Percentiles rank a stretch among this genome's conserved stretches.
Evolutionary conservation across 1,140 invertebrate species (phyloP).

Genomic region (Aphidius gifuensis): DNA sequence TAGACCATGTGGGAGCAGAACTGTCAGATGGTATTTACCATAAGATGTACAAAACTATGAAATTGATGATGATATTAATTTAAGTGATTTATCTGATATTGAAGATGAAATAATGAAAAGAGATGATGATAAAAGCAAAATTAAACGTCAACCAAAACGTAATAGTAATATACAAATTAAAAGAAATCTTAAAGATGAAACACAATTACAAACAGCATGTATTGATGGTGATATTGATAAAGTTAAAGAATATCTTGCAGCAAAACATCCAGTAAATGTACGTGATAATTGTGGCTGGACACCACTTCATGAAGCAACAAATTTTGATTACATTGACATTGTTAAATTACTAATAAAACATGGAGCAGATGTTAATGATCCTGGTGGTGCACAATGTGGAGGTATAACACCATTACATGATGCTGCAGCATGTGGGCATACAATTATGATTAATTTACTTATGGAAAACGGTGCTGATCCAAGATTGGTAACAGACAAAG

Average conservation of each 20-base stretch:
- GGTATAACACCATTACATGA: conserved; percentile 74
- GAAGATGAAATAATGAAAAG: conserved; percentile 43
- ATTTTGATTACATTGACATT: conserved; percentile 77
- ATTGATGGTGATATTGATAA: conserved; percentile 77
- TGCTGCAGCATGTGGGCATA: conserved; percentile 63
- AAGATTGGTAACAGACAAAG: conserved; percentile 53
- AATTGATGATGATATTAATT: conserved; percentile 64
- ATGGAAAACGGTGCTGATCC: conserved; percentile 62
- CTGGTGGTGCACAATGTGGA: conserved; percentile 75
- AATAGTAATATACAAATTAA: conserved; percentile 58
- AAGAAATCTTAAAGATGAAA: conserved; percentile 87
- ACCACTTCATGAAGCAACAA: conserved; percentile 92
- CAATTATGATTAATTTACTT: conserved; percentile 61
- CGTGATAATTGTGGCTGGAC: conserved; percentile 88
- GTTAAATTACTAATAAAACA: conserved; percentile 74
- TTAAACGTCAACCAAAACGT: conserved; percentile 43
- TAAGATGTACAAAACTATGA: too few relatives aligned
- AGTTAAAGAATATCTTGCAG: conserved; percentile 71
- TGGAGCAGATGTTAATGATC: conserved; percentile 83
- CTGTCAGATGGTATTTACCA: too few relatives aligned
- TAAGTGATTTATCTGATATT: conserved; percentile 69
- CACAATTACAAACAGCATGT: conserved; percentile 82
- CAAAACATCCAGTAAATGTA: conserved; percentile 82
- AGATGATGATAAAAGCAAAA: conserved; percentile 8
- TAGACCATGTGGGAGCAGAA: too few relatives aligned